Evolutionary conservation across 2,797 vertebrate genomes (phyloP).

Genomic region (Chaunax sp.): DNA sequence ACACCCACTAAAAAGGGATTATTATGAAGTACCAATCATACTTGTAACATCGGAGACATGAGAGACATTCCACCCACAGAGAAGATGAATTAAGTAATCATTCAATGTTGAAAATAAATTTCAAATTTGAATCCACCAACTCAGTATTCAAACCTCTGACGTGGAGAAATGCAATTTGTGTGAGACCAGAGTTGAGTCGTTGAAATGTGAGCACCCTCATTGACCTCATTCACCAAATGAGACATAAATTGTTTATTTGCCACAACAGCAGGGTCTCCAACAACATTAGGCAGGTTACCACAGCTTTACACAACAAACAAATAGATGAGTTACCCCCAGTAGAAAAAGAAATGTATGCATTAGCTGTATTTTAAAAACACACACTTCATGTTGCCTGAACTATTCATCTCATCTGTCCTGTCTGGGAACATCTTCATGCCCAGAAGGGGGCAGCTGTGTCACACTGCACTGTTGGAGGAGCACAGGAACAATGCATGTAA

Average conservation of each 20-base stretch:
- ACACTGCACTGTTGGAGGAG: constrained; percentile 32
- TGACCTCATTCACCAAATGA: constrained; percentile 38
- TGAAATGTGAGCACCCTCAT: constrained; percentile 47
- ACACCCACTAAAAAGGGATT: constrained; percentile 1
- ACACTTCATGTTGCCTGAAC: neutral
- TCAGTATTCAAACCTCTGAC: constrained; percentile 23
- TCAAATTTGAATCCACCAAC: too few species aligned
- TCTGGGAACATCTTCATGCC: constrained; percentile 34
- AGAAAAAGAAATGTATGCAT: neutral
- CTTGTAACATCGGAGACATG: too few species aligned
- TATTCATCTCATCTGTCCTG: neutral
- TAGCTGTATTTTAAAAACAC: neutral
- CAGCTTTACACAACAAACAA: neutral
- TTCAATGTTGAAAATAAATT: too few species aligned
- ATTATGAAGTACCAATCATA: too few species aligned
- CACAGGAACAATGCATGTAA: constrained; percentile 3
- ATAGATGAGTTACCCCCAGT: neutral
- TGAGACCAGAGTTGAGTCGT: constrained; percentile 36
- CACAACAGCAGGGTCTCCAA: neutral
- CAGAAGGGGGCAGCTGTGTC: constrained; percentile 80
- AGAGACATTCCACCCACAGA: too few species aligned
- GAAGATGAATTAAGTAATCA: neutral
- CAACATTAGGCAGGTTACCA: neutral
- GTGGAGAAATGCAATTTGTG: constrained; percentile 44
- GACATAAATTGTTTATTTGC: constrained; percentile 54